Conservation (phyloP, 2,113 vertebrate species). For the Gavia stellata region DNA sequence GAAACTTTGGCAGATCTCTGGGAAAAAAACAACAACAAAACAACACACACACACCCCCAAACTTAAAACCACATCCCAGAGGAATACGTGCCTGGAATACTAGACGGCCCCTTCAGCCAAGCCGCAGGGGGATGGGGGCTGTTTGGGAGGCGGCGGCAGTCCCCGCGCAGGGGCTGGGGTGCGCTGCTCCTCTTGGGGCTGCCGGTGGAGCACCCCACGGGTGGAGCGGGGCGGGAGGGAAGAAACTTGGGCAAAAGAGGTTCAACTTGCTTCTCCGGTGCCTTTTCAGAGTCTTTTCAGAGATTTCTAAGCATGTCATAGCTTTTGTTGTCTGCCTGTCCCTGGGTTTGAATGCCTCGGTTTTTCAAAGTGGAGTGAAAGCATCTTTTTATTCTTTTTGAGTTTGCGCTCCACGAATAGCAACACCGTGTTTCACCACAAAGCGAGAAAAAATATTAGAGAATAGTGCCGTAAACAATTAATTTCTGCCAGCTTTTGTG, state of each 20-base stretch:
- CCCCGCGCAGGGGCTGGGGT: constrained; percentile 31
- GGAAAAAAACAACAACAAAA: not conserved
- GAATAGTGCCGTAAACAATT: not conserved
- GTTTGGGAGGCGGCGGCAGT: constrained; percentile 54
- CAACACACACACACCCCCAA: too few relatives aligned
- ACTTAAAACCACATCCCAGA: constrained; percentile 35
- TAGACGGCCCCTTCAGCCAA: constrained; percentile 40
- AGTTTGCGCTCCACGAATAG: not conserved
- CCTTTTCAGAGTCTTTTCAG: not conserved
- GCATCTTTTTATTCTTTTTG: not conserved
- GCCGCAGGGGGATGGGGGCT: not conserved
- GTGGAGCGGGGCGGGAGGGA: not conserved
- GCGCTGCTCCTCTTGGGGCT: constrained; percentile 11
- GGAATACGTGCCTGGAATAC: constrained; percentile 78
- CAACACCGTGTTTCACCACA: not conserved
- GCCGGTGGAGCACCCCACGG: constrained; percentile 60
- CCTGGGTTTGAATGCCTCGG: not conserved
- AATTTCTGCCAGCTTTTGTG: not conserved
- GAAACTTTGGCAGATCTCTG: constrained; percentile 72
- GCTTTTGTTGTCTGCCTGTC: not conserved
- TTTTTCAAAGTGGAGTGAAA: not conserved
- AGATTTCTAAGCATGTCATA: not conserved
- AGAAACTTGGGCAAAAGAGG: not conserved
- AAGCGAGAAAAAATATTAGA: not conserved
- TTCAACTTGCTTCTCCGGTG: not conserved